phyloP scores from a whole-genome alignment of 2,888 invertebrate genomes.

The Cephus nigrinus region DNA sequence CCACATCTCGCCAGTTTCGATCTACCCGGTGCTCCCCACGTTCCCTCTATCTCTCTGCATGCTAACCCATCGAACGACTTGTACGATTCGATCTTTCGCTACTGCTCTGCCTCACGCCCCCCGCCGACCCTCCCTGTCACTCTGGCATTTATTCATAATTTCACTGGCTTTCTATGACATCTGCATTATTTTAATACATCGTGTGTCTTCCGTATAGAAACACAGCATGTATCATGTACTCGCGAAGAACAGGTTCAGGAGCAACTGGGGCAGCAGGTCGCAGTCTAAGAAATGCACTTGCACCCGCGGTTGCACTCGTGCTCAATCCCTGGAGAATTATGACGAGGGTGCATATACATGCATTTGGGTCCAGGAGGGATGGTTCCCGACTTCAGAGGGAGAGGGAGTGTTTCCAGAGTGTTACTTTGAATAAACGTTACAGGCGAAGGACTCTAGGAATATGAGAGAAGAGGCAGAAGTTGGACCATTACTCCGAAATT shows the following conservation, averaged over 20 bases:
- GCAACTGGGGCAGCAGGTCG: not conserved
- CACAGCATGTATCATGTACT: not conserved
- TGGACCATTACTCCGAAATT: not conserved
- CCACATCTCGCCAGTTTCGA: slow-evolving; percentile 54
- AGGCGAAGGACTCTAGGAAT: not conserved
- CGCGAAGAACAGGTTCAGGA: too few species aligned
- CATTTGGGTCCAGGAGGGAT: not conserved
- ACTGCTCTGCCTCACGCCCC: not conserved
- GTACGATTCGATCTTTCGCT: not conserved
- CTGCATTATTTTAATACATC: not conserved
- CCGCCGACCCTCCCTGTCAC: slow-evolving; percentile 10
- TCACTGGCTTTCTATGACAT: slow-evolving; percentile 7
- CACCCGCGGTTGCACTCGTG: not conserved
- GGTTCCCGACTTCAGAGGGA: not conserved
- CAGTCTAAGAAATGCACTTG: not conserved
- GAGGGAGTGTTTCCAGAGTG: not conserved
- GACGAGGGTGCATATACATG: too few species aligned
- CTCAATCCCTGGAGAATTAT: not conserved
- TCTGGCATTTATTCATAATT: slow-evolving; percentile 24
- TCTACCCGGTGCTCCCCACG: not conserved
- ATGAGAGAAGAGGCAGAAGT: not conserved
- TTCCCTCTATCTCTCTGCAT: not conserved
- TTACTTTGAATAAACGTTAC: not conserved
- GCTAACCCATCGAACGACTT: not conserved
- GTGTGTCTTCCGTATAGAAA: not conserved